Percentiles rank a stretch among this genome's conserved stretches.
Conservation (phyloP, 2,888 invertebrate genomes). For the Lottia scabra region DNA sequence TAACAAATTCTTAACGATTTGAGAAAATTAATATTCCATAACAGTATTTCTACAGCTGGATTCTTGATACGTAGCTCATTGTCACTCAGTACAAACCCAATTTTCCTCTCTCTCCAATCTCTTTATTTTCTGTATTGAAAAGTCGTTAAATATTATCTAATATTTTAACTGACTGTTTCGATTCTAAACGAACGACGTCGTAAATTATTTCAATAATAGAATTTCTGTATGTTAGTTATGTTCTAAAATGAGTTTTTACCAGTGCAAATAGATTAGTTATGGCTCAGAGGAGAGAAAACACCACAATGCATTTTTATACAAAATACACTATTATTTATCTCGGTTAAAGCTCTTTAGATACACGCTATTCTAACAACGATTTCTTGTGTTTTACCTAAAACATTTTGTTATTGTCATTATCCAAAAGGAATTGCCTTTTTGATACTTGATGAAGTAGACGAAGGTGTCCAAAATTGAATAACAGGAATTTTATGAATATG, state of each 20-base stretch:
- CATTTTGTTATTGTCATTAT: too few species aligned
- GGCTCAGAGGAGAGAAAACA: background rate
- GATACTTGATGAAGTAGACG: too few species aligned
- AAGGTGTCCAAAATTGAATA: too few species aligned
- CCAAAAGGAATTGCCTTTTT: too few species aligned
- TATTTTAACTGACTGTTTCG: background rate
- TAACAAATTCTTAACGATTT: background rate
- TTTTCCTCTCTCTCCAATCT: conserved; percentile 13
- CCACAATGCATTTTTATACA: background rate
- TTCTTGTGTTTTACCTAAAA: too few species aligned
- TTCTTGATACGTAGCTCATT: background rate
- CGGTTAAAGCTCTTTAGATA: too few species aligned
- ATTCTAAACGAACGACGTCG: background rate
- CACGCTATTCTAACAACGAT: too few species aligned
- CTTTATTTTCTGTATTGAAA: background rate
- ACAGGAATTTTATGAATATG: too few species aligned
- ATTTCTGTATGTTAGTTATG: background rate
- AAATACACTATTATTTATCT: too few species aligned
- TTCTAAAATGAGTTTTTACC: background rate
- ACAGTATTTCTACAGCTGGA: background rate
- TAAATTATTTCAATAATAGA: background rate
- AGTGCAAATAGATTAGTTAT: background rate
- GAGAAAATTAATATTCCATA: background rate
- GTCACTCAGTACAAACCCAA: conserved; percentile 14
- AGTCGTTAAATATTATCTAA: background rate